Evolutionary conservation across 2,113 vertebrate genomes (phyloP).

Genomic region (Malurus elegans): DNA sequence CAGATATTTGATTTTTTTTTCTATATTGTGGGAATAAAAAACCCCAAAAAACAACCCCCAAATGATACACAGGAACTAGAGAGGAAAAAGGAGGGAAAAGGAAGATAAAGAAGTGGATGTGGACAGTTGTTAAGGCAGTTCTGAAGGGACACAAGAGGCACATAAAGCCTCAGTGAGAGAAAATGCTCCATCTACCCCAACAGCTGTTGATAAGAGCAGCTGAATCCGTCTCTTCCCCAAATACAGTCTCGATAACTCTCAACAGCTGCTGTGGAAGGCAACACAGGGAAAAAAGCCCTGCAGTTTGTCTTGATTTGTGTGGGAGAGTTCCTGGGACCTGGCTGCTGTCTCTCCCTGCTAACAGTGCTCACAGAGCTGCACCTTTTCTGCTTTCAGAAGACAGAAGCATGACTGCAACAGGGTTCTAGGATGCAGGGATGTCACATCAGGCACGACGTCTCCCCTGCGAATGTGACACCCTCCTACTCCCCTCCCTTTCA

Average conservation of each 20-base stretch:
- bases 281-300: neutral
- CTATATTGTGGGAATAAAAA: neutral
- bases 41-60: neutral
- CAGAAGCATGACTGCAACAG: neutral
- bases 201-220: neutral
- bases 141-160: neutral
- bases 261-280: neutral
- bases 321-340: slow-evolving; percentile 18
- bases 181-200: neutral
- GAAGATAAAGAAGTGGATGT: neutral
- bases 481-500: neutral
- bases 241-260: neutral
- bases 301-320: neutral
- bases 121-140: neutral
- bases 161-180: neutral
- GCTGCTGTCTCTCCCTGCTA: neutral
- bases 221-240: neutral
- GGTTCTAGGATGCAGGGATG: neutral
- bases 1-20: neutral
- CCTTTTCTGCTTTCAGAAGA: neutral
- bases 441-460: neutral
- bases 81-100: neutral
- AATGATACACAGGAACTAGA: neutral
- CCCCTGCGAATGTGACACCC: neutral
- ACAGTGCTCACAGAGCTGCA: slow-evolving; percentile 2